phyloP scores from a whole-genome alignment of 2,797 vertebrate species.

The Cossypha caffra region DNA sequence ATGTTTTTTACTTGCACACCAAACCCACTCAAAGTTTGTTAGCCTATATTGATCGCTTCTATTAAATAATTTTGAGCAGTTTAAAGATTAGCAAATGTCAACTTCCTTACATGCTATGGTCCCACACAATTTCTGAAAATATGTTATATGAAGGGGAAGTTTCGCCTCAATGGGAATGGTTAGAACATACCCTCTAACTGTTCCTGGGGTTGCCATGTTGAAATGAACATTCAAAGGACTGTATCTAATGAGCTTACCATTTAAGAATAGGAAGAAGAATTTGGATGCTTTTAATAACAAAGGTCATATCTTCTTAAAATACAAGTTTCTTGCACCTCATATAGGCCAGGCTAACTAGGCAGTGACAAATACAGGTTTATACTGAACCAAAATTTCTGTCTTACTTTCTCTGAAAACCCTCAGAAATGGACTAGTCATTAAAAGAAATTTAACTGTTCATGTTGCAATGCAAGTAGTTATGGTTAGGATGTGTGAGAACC shows the following conservation, averaged over 20 bases:
- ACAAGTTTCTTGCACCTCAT: not conserved
- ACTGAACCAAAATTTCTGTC: not conserved
- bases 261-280: not conserved
- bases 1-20: not conserved
- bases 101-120: not conserved
- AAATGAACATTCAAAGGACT: not conserved
- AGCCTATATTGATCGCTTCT: not conserved
- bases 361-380: not conserved
- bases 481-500: not conserved
- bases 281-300: not conserved
- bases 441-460: not conserved
- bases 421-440: accelerated
- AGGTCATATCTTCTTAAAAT: not conserved
- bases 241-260: not conserved
- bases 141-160: not conserved
- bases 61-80: not conserved
- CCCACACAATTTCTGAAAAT: not conserved
- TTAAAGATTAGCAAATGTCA: not conserved
- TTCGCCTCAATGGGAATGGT: not conserved
- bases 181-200: not conserved
- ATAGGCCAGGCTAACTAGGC: not conserved
- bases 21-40: not conserved
- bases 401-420: not conserved
- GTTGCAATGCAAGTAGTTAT: not conserved
- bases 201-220: not conserved